Conservation (phyloP, 2,797 vertebrate genomes). For the Brachyalestes nurse region DNA sequence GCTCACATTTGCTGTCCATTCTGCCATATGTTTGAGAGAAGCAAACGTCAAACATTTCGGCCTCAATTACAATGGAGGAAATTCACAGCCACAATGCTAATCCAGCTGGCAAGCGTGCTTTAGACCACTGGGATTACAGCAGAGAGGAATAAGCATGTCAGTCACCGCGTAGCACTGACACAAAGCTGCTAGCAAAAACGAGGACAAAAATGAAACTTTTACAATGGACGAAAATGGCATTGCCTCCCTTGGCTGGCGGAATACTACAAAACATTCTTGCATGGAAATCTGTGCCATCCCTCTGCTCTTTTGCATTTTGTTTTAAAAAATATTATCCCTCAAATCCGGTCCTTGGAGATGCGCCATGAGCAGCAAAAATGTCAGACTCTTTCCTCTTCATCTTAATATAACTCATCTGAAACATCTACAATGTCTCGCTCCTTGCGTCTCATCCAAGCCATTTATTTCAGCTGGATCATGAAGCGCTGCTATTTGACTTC, state of each 20-base stretch:
- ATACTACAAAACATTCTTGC: slow-evolving; percentile 12
- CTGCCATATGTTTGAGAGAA: slow-evolving; percentile 32
- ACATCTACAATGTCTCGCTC: slow-evolving; percentile 2
- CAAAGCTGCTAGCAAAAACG: slow-evolving; percentile 40
- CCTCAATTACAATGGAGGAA: slow-evolving; percentile 39
- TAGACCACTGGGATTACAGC: slow-evolving; percentile 45
- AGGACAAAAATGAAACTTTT: slow-evolving; percentile 40
- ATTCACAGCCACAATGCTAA: slow-evolving; percentile 46
- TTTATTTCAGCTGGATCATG: slow-evolving; percentile 6
- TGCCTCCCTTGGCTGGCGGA: slow-evolving; percentile 25
- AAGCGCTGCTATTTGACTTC: slow-evolving; percentile 5
- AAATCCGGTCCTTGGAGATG: background rate
- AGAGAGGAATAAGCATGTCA: slow-evolving; percentile 53
- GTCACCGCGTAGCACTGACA: slow-evolving; percentile 38
- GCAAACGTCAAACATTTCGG: slow-evolving; percentile 36
- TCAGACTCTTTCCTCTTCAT: background rate
- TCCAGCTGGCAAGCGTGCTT: slow-evolving; percentile 42
- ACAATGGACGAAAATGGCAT: slow-evolving; percentile 30
- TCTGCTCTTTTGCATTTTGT: background rate
- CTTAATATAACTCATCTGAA: background rate
- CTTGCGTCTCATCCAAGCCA: background rate
- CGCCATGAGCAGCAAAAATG: background rate
- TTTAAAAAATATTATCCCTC: background rate
- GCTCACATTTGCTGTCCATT: slow-evolving; percentile 3
- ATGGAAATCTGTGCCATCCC: background rate